Evolutionary conservation across 2,797 vertebrate genomes (phyloP).

Genomic region (Acanthopagrus latus): DNA sequence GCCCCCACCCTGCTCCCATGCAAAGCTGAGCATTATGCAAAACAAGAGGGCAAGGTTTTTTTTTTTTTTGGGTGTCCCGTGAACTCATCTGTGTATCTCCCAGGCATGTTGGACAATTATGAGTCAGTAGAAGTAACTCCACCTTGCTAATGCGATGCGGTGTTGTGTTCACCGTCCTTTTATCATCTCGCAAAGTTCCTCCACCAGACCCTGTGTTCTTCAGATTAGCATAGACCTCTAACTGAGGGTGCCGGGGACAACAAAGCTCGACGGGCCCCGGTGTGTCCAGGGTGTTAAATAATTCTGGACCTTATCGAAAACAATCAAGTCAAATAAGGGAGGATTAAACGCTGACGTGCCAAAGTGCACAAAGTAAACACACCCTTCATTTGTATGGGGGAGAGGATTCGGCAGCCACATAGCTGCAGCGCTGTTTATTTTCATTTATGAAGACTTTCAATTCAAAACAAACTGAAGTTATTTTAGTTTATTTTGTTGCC

Average conservation of each 20-base stretch:
- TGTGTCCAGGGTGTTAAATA: conserved; percentile 72
- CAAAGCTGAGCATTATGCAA: conserved; percentile 85
- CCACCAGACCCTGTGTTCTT: conserved; percentile 54
- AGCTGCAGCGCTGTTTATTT: conserved; percentile 87
- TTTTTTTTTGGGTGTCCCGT: conserved; percentile 58
- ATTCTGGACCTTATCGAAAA: conserved; percentile 75
- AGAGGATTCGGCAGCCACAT: conserved; percentile 63
- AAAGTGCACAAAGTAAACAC: conserved; percentile 75
- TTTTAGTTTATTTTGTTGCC: conserved; percentile 87
- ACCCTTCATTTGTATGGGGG: conserved; percentile 60
- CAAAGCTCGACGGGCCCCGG: conserved; percentile 44
- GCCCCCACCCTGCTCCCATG: conserved; percentile 53
- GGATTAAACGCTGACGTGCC: conserved; percentile 62
- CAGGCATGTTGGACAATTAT: conserved; percentile 88
- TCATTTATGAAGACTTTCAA: conserved; percentile 89
- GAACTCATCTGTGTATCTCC: conserved; percentile 81
- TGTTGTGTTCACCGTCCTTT: conserved; percentile 71
- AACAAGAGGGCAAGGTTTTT: conserved; percentile 71
- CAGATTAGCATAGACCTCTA: conserved; percentile 79
- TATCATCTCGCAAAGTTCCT: conserved; percentile 79
- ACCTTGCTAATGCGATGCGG: conserved; percentile 79
- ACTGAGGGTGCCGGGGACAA: conserved; percentile 73
- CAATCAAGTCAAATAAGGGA: conserved; percentile 61
- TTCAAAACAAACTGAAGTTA: conserved; percentile 90
- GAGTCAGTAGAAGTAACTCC: conserved; percentile 70